phyloP scores from a whole-genome alignment of 2,113 vertebrate genomes.

The Anolis carolinensis region DNA sequence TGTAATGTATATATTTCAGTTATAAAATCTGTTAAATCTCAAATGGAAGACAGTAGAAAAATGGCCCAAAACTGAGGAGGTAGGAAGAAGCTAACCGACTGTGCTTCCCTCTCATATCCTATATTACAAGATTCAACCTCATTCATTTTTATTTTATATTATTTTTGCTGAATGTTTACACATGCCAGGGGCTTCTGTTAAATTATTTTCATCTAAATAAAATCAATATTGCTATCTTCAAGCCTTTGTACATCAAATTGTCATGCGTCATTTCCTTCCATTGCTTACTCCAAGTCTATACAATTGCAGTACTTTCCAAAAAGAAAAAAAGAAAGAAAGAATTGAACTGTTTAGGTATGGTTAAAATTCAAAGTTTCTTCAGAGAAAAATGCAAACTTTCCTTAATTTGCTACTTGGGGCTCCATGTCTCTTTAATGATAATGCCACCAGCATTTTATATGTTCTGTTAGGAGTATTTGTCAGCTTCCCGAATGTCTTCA shows the following conservation, averaged over 20 bases:
- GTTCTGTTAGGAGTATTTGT: conserved; percentile 8
- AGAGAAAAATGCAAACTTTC: not conserved
- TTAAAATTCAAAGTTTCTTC: conserved; percentile 6
- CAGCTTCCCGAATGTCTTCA: conserved; percentile 29
- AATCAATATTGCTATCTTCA: not conserved
- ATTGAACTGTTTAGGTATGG: conserved; percentile 8
- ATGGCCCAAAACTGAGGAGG: no score
- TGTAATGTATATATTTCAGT: not conserved
- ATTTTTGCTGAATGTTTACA: not conserved
- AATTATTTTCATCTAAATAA: not conserved
- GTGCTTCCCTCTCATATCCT: not conserved
- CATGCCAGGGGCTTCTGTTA: not conserved
- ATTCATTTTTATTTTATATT: not conserved
- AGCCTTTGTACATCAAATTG: not conserved
- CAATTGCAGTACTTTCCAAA: no score
- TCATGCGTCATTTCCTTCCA: not conserved
- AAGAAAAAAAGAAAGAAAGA: not conserved
- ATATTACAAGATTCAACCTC: not conserved
- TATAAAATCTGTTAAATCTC: not conserved
- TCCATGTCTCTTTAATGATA: not conserved
- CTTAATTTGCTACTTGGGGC: conserved; percentile 1
- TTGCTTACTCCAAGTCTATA: not conserved
- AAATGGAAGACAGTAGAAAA: not conserved
- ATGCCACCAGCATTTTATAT: not conserved
- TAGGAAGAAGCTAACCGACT: not conserved